Evolutionary conservation across 2,113 vertebrate genomes (phyloP).

Genomic region (Tursiops truncatus): DNA sequence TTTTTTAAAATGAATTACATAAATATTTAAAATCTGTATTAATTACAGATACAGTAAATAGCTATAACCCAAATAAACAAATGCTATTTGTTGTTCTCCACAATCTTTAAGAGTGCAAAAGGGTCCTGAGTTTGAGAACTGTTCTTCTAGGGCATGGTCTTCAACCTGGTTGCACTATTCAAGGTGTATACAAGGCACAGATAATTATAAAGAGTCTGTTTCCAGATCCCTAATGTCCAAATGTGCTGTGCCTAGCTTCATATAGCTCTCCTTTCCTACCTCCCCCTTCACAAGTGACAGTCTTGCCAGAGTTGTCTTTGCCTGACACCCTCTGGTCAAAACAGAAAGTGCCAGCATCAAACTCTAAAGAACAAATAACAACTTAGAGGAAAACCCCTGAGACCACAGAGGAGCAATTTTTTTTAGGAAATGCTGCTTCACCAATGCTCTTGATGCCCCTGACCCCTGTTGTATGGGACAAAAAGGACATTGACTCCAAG

Average conservation of each 20-base stretch:
- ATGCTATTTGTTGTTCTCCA: background rate
- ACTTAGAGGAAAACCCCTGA: background rate
- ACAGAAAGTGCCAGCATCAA: background rate
- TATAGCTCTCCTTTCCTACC: background rate
- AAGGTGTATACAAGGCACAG: background rate
- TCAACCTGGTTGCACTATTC: background rate
- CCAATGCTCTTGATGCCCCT: background rate
- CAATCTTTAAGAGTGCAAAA: background rate
- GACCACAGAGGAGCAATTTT: background rate
- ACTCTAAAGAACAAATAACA: background rate
- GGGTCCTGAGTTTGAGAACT: background rate
- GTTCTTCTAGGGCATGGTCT: background rate
- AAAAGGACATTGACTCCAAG: background rate
- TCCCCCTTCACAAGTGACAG: background rate
- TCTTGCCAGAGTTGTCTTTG: background rate
- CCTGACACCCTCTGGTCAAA: slow-evolving; percentile 26
- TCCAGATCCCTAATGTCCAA: background rate
- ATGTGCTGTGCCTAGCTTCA: background rate
- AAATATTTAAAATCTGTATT: background rate
- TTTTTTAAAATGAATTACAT: background rate
- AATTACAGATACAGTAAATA: background rate
- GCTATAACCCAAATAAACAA: background rate
- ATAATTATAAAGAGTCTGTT: background rate
- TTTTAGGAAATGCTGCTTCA: background rate
- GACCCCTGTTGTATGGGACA: background rate